Base-by-base conservation (phyloP, 2,888 invertebrate species). In the Himalopsyche anomala region DNA sequence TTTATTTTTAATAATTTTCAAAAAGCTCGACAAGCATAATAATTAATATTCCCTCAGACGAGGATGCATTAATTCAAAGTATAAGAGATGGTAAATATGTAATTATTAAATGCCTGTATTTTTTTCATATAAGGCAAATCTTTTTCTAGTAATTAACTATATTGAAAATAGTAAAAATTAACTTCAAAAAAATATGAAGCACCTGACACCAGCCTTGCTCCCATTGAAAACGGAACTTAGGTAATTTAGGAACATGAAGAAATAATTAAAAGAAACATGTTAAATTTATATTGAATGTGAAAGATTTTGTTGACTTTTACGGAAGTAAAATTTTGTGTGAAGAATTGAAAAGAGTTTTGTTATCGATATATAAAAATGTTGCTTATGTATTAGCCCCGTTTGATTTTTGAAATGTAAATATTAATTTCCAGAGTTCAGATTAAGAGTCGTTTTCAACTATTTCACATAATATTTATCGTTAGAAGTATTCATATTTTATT, bases 1-100 rank as follows among this genome's bases (percentile, higher is more conserved):
- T 79, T 42, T 83, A 55, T 55, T 88, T 85, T 88, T 62, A 82
- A 85, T 87, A 86, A 85, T 87, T 86, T 87, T 84, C 87, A 88
- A 87, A 88, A 88, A 88, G 88, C 88, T 88, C 88, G 88, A 88
- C 87, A 88, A 88, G 88, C 88, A 88, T 88, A 87, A 62, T 62
- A 62, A 85, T 87, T 84, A 86, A 87, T 84, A 85, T 85, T 87
- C 85, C 87, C 84, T 87, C 84, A 85, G 84, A 84, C 84, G 83
- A 86, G 85, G 87, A 84, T 86, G 84, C 82, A 87, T 86, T 83
- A 82, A 81, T 81, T 81, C 45, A 87, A 80, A 88, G 80, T 86
- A 86, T 83, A 87, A 86, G 85, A 85, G 85, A 85, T 87, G 74
- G 81, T 80, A 45, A 86, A 62, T 80, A 80, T 85, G 82, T 84